Conservation (phyloP, 2,113 vertebrate genomes). For the Chaenogobius annularis region DNA sequence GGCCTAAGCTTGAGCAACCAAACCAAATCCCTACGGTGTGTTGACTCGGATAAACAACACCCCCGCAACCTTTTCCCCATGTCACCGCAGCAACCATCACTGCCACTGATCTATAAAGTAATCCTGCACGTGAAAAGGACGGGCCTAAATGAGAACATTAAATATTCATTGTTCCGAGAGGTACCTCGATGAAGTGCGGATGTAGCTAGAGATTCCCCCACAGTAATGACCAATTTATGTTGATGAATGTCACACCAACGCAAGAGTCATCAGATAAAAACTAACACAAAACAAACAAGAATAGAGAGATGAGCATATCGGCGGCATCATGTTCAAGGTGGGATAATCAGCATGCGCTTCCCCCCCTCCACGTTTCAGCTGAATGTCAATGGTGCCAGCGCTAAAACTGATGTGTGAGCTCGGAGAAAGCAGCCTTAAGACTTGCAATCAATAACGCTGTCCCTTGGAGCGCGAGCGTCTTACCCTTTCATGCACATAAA, state of each 20-base stretch:
- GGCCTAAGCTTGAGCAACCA: conserved; percentile 27
- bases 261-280: conserved; percentile 13
- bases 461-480: conserved; percentile 29
- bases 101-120: conserved; percentile 40
- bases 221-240: background rate
- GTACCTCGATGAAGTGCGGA: background rate
- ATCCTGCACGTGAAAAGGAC: conserved; percentile 25
- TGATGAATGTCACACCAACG: background rate
- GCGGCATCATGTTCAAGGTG: conserved; percentile 43
- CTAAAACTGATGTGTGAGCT: conserved; percentile 59
- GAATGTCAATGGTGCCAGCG: conserved; percentile 63
- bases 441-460: conserved; percentile 55
- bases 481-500: conserved; percentile 23
- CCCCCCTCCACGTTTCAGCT: conserved; percentile 42
- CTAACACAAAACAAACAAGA: conserved; percentile 15
- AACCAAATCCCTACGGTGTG: conserved; percentile 34
- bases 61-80: conserved; percentile 6
- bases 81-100: conserved; percentile 27
- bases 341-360: conserved; percentile 57
- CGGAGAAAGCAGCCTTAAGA: conserved; percentile 28
- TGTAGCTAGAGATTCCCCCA: background rate
- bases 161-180: conserved; percentile 44
- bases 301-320: conserved; percentile 2
- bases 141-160: conserved; percentile 51
- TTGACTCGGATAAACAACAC: conserved; percentile 46